These are phyloP conservation scores for Melikaiella ostensackeni DNA, from an alignment of 2,888 invertebrate species.

Conservation along the genomic window DNA sequence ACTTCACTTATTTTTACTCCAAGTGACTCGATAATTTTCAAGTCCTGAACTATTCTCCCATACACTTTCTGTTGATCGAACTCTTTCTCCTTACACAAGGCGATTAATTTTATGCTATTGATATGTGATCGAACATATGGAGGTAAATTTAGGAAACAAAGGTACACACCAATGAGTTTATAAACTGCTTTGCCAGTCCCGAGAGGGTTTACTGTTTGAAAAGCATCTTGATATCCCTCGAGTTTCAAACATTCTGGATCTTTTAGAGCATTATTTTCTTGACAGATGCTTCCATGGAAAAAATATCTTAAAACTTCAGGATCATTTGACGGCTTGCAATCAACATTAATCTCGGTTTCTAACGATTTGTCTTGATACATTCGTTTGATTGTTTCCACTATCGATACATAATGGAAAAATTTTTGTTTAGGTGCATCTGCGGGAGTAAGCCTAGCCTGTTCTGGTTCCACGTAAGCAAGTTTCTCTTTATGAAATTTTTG, in stretches of 20 bases:
- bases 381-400: conserved; percentile 40
- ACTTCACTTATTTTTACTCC: conserved; percentile 29
- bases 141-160: too few relatives aligned
- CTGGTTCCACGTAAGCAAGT: conserved; percentile 46
- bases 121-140: conserved; percentile 44
- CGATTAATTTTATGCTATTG: conserved; percentile 45
- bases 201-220: too few relatives aligned
- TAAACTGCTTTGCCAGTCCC: too few relatives aligned
- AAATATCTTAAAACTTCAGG: conserved; percentile 39
- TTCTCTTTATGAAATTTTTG: conserved; percentile 46
- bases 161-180: too few relatives aligned
- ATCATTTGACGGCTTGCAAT: neutral
- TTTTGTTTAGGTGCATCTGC: neutral
- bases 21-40: conserved; percentile 39
- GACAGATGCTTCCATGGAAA: conserved; percentile 38
- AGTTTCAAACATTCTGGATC: neutral
- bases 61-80: conserved; percentile 48
- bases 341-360: conserved; percentile 22
- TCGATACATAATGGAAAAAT: conserved; percentile 44
- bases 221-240: conserved; percentile 44
- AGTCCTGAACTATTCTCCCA: conserved; percentile 43
- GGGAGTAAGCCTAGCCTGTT: conserved; percentile 37
- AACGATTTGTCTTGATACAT: conserved; percentile 42
- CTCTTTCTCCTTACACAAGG: conserved; percentile 46
- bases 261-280: neutral